Percentiles rank a stretch among this genome's conserved stretches.
phyloP scores from a whole-genome alignment of 2,113 vertebrate genomes.

The Peucedramus taeniatus region DNA sequence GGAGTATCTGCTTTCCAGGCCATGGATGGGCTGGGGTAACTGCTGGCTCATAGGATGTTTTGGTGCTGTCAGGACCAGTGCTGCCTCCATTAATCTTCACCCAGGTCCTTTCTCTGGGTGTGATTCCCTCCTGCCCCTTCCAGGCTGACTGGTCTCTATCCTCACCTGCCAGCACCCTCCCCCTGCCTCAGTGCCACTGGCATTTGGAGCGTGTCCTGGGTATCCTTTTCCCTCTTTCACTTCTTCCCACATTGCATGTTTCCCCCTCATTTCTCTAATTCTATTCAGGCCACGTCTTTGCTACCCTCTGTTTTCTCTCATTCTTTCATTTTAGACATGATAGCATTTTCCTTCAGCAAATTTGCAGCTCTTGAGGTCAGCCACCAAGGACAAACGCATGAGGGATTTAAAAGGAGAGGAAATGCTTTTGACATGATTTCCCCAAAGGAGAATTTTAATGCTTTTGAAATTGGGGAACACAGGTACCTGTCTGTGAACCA shows the following conservation, averaged over 20 bases:
- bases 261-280: not conserved
- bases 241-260: not conserved
- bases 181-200: not conserved
- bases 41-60: not conserved
- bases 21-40: accelerated
- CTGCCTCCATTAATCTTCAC: not conserved
- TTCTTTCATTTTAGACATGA: conserved; percentile 5
- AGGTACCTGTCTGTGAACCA: not conserved
- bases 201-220: not conserved
- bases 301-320: not conserved
- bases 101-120: not conserved
- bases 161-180: not conserved
- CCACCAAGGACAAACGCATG: not conserved
- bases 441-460: not conserved
- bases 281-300: not conserved
- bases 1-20: not conserved
- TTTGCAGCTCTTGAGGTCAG: not conserved
- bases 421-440: not conserved
- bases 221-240: not conserved
- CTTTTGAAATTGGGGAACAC: not conserved
- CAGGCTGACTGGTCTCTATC: not conserved
- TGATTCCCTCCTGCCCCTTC: not conserved
- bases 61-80: not conserved
- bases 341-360: conserved; percentile 15
- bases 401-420: not conserved